Conservation (phyloP, 2,888 invertebrate genomes). For the Acleris laterana region DNA sequence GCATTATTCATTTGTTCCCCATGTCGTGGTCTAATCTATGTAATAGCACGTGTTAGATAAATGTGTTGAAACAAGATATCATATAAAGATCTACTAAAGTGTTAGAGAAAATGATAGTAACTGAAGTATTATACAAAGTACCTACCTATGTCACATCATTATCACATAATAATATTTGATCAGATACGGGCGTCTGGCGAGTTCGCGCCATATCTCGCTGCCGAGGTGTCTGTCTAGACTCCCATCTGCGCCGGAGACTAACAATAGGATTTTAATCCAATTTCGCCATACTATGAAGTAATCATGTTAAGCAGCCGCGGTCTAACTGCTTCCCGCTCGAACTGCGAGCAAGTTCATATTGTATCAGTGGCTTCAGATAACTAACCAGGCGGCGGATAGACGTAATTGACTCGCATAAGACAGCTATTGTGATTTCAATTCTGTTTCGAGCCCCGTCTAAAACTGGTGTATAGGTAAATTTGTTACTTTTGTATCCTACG, state of each 20-base stretch:
- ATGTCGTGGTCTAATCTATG: no score
- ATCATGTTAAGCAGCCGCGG: conserved; percentile 68
- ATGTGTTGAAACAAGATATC: neutral
- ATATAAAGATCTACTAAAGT: neutral
- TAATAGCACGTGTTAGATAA: neutral
- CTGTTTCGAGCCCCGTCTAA: conserved; percentile 30
- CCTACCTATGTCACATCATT: conserved; percentile 3
- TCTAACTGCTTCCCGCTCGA: conserved; percentile 65
- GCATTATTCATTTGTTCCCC: no score
- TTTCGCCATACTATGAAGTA: conserved; percentile 58
- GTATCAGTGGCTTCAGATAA: conserved; percentile 70
- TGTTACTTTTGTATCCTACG: neutral
- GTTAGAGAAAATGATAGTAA: neutral
- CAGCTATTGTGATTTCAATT: conserved; percentile 74
- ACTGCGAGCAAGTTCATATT: conserved; percentile 65
- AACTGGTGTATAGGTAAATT: neutral
- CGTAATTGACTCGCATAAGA: conserved; percentile 80
- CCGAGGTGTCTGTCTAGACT: conserved; percentile 23
- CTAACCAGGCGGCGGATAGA: conserved; percentile 78
- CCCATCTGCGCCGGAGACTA: conserved; percentile 17
- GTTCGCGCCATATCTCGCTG: conserved; percentile 35
- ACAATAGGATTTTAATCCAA: conserved; percentile 69
- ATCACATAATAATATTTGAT: conserved; percentile 32
- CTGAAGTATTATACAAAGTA: neutral
- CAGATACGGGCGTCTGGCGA: conserved; percentile 44